Evolutionary conservation across 2,888 invertebrate genomes (phyloP).

Genomic region (Tenodera sinensis): DNA sequence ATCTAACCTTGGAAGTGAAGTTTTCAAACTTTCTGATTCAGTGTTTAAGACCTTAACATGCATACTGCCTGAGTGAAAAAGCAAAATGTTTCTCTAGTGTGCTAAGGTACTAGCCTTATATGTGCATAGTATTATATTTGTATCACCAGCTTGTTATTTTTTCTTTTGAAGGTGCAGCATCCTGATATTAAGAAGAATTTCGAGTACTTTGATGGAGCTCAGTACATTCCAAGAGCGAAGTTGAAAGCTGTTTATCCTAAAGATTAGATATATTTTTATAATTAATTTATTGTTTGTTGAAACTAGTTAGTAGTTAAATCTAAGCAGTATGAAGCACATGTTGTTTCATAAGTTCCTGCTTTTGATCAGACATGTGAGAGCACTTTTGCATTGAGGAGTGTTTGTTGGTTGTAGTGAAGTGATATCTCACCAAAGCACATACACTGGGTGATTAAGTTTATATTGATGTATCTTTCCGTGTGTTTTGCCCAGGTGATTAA

Average conservation of each 20-base stretch:
- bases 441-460: not conserved
- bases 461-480: not conserved
- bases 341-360: not conserved
- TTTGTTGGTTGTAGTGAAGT: not conserved
- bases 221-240: slow-evolving; percentile 47
- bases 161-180: slow-evolving; percentile 42
- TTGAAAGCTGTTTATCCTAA: slow-evolving; percentile 45
- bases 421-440: not conserved
- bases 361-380: not conserved
- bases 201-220: slow-evolving; percentile 47
- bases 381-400: not conserved
- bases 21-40: too few relatives aligned
- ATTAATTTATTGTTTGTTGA: not conserved
- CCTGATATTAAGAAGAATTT: slow-evolving; percentile 45
- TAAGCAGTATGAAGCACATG: not conserved
- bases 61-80: too few relatives aligned
- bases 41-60: too few relatives aligned
- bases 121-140: too few relatives aligned
- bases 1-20: too few relatives aligned
- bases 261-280: slow-evolving; percentile 38
- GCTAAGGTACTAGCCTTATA: too few relatives aligned
- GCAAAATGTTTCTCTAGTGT: too few relatives aligned
- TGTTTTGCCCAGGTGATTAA: too few relatives aligned
- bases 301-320: not conserved
- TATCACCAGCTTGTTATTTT: not conserved